A percentile compares a stretch with the other conserved stretches of the same genome.
Conservation (phyloP, 2,888 invertebrate species). For the Ceratothoa steindachneri region DNA sequence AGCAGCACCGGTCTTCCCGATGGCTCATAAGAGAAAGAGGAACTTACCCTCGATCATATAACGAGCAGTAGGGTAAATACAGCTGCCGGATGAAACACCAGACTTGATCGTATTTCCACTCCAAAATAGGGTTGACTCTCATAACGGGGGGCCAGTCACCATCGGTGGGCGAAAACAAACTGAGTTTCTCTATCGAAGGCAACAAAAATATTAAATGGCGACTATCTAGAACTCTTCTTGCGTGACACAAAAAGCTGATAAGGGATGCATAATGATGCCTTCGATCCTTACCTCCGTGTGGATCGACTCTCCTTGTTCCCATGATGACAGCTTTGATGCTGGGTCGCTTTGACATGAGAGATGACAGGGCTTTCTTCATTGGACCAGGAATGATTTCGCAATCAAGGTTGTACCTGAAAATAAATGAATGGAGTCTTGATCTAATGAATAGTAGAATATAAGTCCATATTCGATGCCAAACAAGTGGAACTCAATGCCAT, state of each 20-base stretch:
- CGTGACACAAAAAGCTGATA: no score
- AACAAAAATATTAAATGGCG: no score
- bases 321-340: constrained; percentile 78
- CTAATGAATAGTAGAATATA: neutral
- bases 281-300: constrained; percentile 58
- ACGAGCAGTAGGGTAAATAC: constrained; percentile 79
- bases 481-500: no score
- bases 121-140: constrained; percentile 82
- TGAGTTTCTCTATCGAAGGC: constrained; percentile 60
- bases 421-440: neutral
- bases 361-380: constrained; percentile 67
- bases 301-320: constrained; percentile 87
- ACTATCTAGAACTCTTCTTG: no score
- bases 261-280: no score
- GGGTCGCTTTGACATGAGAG: constrained; percentile 59
- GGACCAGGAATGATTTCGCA: constrained; percentile 65
- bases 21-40: no score
- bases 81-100: constrained; percentile 80
- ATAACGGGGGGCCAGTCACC: constrained; percentile 82
- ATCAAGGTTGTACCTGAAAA: constrained; percentile 65
- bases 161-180: constrained; percentile 63
- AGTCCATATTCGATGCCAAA: no score
- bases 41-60: constrained; percentile 81
- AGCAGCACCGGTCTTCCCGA: no score
- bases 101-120: constrained; percentile 85